A percentile compares a stretch with the other conserved stretches of the same genome.
Conservation (phyloP, 2,797 vertebrate species). For the Sebastes dallii region DNA sequence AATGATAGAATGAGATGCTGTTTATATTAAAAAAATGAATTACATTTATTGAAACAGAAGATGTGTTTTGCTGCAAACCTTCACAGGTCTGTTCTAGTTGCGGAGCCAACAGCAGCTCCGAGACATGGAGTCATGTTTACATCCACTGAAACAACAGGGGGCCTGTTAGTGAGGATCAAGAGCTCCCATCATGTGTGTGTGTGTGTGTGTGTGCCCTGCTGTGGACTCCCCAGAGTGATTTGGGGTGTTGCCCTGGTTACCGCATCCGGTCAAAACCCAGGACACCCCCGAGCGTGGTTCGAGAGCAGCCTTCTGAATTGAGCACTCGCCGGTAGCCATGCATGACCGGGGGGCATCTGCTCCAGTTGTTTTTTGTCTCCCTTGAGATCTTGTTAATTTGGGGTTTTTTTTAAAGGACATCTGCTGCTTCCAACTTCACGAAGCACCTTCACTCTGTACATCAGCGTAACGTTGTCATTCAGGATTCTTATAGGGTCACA, state of each 20-base stretch:
- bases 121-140: neutral
- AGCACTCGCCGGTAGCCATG: conserved; percentile 33
- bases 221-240: conserved; percentile 33
- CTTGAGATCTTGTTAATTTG: conserved; percentile 51
- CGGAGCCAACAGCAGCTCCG: neutral
- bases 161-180: neutral
- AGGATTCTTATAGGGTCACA: neutral
- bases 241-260: conserved; percentile 68
- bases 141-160: conserved; percentile 7
- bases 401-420: conserved; percentile 32
- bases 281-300: neutral
- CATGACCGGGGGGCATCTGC: conserved; percentile 34
- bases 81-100: neutral
- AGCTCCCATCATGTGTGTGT: neutral
- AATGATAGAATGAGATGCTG: neutral
- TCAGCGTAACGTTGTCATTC: neutral
- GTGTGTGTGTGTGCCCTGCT: conserved; percentile 11
- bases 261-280: conserved; percentile 42
- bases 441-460: neutral
- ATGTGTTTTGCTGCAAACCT: neutral
- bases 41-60: neutral
- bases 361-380: conserved; percentile 18
- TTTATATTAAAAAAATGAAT: neutral
- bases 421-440: conserved; percentile 26
- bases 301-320: conserved; percentile 7